phyloP scores from a whole-genome alignment of 2,888 invertebrate species.

The Orthonevra nobilis region DNA sequence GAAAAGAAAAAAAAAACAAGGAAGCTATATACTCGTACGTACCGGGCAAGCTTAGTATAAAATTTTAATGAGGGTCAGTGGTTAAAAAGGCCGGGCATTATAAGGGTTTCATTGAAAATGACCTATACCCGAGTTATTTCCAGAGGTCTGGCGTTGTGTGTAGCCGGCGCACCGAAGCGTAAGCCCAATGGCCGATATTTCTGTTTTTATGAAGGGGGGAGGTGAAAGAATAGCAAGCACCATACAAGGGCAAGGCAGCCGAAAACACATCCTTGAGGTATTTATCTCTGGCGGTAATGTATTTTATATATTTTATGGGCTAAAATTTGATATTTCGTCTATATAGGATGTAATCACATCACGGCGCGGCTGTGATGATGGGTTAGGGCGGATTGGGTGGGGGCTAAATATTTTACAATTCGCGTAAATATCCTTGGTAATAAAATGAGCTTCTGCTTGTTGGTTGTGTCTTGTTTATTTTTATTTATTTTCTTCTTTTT shows the following conservation, averaged over 20 bases:
- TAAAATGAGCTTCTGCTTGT: slow-evolving; percentile 29
- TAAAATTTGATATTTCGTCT: slow-evolving; percentile 42
- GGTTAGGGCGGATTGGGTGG: not conserved
- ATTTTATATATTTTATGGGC: slow-evolving; percentile 36
- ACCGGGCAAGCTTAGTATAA: slow-evolving; percentile 42
- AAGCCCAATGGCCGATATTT: slow-evolving; percentile 17
- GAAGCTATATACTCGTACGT: too few relatives aligned
- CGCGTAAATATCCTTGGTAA: slow-evolving; percentile 51
- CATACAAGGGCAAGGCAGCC: slow-evolving; percentile 32
- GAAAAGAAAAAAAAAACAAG: slow-evolving; percentile 8
- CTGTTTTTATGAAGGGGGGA: not conserved
- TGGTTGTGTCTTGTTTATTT: too few relatives aligned
- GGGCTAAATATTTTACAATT: slow-evolving; percentile 53
- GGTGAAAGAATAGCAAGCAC: not conserved
- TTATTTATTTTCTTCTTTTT: too few relatives aligned
- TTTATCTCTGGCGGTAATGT: slow-evolving; percentile 15
- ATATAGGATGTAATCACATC: slow-evolving; percentile 46
- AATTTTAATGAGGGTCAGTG: slow-evolving; percentile 68
- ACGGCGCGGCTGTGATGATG: slow-evolving; percentile 2
- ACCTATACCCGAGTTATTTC: slow-evolving; percentile 61
- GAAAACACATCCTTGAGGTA: slow-evolving; percentile 38
- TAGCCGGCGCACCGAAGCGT: slow-evolving; percentile 19
- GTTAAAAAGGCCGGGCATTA: slow-evolving; percentile 64
- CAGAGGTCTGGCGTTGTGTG: slow-evolving; percentile 19
- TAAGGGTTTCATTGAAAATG: slow-evolving; percentile 67